A percentile compares a stretch with the other conserved stretches of the same genome.
Conservation (phyloP, 2,797 vertebrate genomes). For the Xenopus petersii region DNA sequence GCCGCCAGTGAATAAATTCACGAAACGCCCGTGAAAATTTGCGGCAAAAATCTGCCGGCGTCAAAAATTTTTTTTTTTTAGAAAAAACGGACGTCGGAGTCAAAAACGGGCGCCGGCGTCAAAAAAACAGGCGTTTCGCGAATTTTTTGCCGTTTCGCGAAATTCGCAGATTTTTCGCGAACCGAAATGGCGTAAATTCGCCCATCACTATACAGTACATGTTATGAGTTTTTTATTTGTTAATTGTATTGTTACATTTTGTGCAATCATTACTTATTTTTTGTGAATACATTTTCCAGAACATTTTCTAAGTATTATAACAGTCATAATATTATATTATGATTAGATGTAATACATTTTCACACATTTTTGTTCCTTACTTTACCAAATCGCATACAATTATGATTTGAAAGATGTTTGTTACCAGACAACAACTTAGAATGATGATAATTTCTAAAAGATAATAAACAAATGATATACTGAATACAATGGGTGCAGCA, state of each 20-base stretch:
- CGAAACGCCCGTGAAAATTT: too few species aligned
- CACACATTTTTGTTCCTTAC: not conserved
- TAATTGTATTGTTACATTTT: not conserved
- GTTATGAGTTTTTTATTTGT: not conserved
- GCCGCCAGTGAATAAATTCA: too few species aligned
- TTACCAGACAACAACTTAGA: slow-evolving; percentile 34
- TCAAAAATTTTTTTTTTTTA: too few species aligned
- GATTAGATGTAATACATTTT: slow-evolving; percentile 9
- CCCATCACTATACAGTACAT: too few species aligned
- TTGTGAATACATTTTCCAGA: not conserved
- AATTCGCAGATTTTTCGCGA: too few species aligned
- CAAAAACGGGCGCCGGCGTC: too few species aligned
- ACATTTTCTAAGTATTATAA: not conserved
- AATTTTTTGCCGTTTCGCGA: too few species aligned
- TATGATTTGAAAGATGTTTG: slow-evolving; percentile 34
- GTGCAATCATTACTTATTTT: not conserved
- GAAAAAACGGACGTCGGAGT: too few species aligned
- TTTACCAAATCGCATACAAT: slow-evolving; percentile 5
- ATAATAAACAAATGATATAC: slow-evolving; percentile 16
- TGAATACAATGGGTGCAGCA: slow-evolving; percentile 19
- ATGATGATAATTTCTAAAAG: slow-evolving; percentile 12
- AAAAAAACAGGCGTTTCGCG: too few species aligned
- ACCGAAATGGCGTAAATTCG: too few species aligned
- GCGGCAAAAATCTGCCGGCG: too few species aligned
- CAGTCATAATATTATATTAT: not conserved